Base-by-base conservation (phyloP, 2,797 vertebrate genomes). In the Chaenodraco wilsoni region DNA sequence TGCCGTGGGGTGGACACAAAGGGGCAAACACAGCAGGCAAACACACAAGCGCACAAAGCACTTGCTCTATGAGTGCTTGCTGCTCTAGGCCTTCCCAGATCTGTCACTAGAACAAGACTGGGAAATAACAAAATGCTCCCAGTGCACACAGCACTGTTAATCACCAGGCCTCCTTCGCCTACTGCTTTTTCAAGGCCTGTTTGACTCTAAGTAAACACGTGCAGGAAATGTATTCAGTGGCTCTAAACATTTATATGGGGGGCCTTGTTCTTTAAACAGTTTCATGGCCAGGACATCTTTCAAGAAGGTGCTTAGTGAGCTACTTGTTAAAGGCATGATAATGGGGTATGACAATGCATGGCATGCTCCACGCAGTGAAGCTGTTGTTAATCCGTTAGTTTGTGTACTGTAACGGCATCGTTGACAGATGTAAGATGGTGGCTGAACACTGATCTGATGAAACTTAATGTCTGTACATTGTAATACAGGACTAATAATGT, bases 201-300 rank as follows among this genome's bases (percentile, higher is more conserved):
- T 94, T 89, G 89, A 92, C 91, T 88, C 83, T 44, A 84, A 88
- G 90, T 93, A 94, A 95, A 95, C 93, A 94, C 52, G 81, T 81
- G 85, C 88, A 91, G 90, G 92, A 95, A 93, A 93, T 90, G 92
- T 91, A 89, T 90, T 91, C 89, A 87, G 83, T 81, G 84, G 85
- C 83, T 92, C 84, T 78, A 93, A 94, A 92, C 91, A 93, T 93
- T 94, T 94, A 92, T 89, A 86, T 56, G 81, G 80, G 80, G 52
- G 72, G 73, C 84, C 84, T 84, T 84, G 78, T 76, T 87, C 87
- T 89, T 91, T 82, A 92, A 90, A 90, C 81, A 10, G 80, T 76
- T 93, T 91, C 91, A 88, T 61, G 86, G 86, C 83, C 85, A 49
- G 77, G 69, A 71, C 77, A 88, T 91, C 88, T 90, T 90, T 93